Evolutionary conservation across 2,888 invertebrate genomes (phyloP), one percentile per base, ranked within the genome.

Genomic region (Neocrepidodera transversa): DNA sequence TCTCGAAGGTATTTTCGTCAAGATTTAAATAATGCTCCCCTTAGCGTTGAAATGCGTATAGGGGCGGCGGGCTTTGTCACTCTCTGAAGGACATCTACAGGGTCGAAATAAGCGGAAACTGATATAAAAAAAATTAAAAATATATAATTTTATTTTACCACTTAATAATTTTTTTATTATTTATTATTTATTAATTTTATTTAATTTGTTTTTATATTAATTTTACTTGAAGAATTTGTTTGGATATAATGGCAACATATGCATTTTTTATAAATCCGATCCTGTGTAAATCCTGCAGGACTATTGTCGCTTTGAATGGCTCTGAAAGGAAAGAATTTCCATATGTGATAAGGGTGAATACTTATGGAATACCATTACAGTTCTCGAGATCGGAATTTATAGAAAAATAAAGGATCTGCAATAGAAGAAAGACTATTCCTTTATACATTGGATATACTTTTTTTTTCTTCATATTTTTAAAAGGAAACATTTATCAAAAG

Each of bases 271-370:
- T n/a, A n/a, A 30, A 20, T 17, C 47, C 42, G 40, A 42, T 36
- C 47, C 52, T 62, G 20, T 20, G 17, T 26, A 14, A 30, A 14
- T 42, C 53, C 67, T 60, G 62, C 60, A 48, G 65, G 58, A 67
- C 66, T 67, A 68, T 69, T 70, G 71, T 65, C 68, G 66, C 66
- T 63, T 60, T 60, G 58, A 47, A 60, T 60, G 68, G 66, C 20
- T 52, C 55, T 59, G 66, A 65, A 67, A 59, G 58, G 54, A 47
- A 64, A 53, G 63, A 59, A 71, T 70, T 71, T 71, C 69, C 70
- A 71, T 71, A 71, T 67, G 69, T 66, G 71, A 71, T 67, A 71
- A 64, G 71, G 70, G 71, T 69, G 71, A 71, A 71, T 70, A 69
- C 68, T 69, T 65, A 66, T 67, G 63, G 69, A 67, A 69, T 70